These are phyloP conservation scores for Lipophrys pholis DNA, from an alignment of 2,113 vertebrate species.

Conservation along the genomic window DNA sequence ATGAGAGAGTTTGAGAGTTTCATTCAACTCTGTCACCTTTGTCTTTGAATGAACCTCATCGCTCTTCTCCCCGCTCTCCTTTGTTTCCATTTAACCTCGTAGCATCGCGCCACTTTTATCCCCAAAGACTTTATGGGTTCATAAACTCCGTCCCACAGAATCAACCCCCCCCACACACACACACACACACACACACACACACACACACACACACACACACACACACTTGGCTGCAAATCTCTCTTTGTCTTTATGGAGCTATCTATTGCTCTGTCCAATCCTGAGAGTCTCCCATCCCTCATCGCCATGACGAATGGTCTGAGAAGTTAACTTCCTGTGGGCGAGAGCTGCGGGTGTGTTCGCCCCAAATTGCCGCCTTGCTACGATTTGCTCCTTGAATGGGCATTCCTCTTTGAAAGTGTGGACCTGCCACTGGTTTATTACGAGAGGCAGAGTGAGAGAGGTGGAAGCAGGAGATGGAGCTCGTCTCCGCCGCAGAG, in stretches of 20 bases:
- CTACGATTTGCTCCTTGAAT: conserved; percentile 17
- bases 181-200: conserved; percentile 24
- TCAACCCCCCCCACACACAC: conserved; percentile 32
- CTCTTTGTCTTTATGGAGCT: conserved; percentile 62
- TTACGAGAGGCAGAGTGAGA: not conserved
- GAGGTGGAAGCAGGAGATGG: conserved; percentile 2
- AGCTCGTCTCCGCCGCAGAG: not conserved
- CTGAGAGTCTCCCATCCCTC: conserved; percentile 18
- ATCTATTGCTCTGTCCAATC: conserved; percentile 46
- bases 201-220: conserved; percentile 26
- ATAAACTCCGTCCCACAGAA: conserved; percentile 58
- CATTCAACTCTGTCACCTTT: not conserved
- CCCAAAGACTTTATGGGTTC: conserved; percentile 67
- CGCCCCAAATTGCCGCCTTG: conserved; percentile 18
- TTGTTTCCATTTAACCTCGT: conserved; percentile 55
- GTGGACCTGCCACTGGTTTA: conserved; percentile 11
- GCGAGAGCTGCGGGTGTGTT: conserved; percentile 48
- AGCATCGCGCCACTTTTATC: conserved; percentile 63
- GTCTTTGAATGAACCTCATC: conserved; percentile 46
- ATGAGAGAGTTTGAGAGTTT: not conserved
- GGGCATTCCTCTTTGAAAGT: not conserved
- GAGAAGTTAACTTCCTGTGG: conserved; percentile 49
- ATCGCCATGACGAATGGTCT: conserved; percentile 41
- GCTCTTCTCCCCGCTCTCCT: conserved; percentile 22
- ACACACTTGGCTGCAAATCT: conserved; percentile 33